A percentile compares a stretch with the other conserved stretches of the same genome.
Evolutionary conservation across 2,113 vertebrate genomes (phyloP).

Genomic region (Passer domesticus): DNA sequence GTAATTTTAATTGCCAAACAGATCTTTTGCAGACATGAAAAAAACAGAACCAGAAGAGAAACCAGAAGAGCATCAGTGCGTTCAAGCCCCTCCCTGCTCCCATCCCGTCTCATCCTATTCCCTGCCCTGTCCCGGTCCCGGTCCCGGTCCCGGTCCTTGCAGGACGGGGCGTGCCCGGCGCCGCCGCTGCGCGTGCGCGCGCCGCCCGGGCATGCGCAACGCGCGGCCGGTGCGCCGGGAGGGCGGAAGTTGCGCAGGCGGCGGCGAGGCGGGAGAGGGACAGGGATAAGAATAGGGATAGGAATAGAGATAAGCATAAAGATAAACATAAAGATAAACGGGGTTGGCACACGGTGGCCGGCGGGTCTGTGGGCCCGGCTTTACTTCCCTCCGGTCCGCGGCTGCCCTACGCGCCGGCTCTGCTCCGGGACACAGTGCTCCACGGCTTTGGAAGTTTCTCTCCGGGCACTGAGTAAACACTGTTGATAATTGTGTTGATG

Average conservation of each 20-base stretch:
- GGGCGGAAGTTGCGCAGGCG: neutral
- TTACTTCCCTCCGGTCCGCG: too few relatives aligned
- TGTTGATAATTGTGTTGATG: neutral
- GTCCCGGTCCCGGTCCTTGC: accelerated
- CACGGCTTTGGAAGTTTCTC: neutral
- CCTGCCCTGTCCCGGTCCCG: accelerated
- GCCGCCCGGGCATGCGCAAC: accelerated
- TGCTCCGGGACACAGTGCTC: accelerated
- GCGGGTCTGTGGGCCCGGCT: too few relatives aligned
- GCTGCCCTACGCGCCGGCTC: accelerated
- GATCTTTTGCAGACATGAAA: neutral
- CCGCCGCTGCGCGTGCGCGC: neutral
- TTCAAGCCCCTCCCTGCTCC: accelerated
- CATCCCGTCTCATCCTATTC: neutral
- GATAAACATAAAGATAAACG: too few relatives aligned
- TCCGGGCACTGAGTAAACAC: neutral
- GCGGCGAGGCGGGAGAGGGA: neutral
- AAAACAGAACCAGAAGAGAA: neutral
- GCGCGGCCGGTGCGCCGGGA: accelerated
- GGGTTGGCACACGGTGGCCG: accelerated
- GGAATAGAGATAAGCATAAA: too few relatives aligned
- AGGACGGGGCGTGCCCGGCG: accelerated
- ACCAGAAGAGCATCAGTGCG: accelerated
- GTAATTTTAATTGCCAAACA: neutral
- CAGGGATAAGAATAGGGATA: accelerated